phyloP scores from a whole-genome alignment of 1,140 invertebrate species.

The Alviniconcha marisindica region DNA sequence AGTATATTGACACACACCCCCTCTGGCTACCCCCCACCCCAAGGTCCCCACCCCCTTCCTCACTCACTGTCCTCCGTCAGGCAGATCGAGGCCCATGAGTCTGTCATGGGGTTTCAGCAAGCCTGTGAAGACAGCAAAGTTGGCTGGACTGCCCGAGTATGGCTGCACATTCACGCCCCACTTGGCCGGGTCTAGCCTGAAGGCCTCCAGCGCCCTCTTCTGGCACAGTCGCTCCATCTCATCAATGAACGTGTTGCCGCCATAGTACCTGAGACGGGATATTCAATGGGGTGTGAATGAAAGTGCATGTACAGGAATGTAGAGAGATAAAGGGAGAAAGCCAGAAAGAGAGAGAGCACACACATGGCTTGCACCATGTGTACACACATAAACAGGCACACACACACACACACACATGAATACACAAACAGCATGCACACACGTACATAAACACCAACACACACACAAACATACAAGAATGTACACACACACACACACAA shows the following conservation, averaged over 20 bases:
- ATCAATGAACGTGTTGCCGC: constrained; percentile 97
- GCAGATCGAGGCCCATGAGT: constrained; percentile 97
- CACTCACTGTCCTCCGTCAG: constrained; percentile 93
- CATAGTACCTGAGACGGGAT: constrained; percentile 94
- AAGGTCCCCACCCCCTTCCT: too few species aligned
- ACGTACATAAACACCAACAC: too few species aligned
- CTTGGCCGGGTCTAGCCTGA: constrained; percentile 85
- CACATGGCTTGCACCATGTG: too few species aligned
- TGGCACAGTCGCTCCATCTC: constrained; percentile 93
- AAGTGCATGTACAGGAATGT: too few species aligned
- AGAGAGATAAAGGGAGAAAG: too few species aligned
- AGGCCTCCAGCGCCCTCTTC: constrained; percentile 89
- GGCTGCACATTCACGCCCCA: constrained; percentile 99
- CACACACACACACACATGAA: too few species aligned
- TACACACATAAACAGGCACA: too few species aligned
- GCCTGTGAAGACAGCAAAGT: constrained; percentile 87
- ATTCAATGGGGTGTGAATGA: too few species aligned
- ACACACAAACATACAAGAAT: too few species aligned
- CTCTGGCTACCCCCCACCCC: constrained; percentile 85
- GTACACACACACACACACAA: too few species aligned
- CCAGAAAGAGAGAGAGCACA: background rate
- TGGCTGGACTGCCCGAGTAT: constrained; percentile 97
- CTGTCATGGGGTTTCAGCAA: constrained; percentile 89
- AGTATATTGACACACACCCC: constrained; percentile 84
- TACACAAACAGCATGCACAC: too few species aligned